A percentile compares a stretch with the other conserved stretches of the same genome.
Evolutionary conservation across 2,888 invertebrate species (phyloP).

Genomic region (Tenthredo mesomela): DNA sequence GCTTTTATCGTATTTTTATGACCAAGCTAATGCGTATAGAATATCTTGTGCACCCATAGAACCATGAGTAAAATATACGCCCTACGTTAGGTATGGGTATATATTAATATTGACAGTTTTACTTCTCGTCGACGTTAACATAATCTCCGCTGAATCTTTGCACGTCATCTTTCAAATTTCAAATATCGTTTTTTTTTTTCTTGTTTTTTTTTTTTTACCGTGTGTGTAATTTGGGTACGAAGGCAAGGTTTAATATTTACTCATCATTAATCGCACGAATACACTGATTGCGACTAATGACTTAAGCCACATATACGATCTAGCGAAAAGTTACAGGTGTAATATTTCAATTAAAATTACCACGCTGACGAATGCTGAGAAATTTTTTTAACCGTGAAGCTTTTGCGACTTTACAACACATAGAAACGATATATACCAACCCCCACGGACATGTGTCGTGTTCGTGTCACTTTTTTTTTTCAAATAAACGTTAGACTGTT

Average conservation of each 20-base stretch:
- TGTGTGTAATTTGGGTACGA: background rate
- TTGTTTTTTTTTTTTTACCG: background rate
- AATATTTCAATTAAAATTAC: background rate
- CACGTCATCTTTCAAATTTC: background rate
- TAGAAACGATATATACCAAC: background rate
- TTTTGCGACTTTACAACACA: background rate
- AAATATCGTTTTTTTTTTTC: background rate
- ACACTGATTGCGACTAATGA: background rate
- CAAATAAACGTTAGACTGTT: background rate
- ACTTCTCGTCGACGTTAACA: background rate
- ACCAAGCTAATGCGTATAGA: conserved; percentile 28
- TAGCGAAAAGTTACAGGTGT: background rate
- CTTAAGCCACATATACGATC: background rate
- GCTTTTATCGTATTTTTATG: conserved; percentile 13
- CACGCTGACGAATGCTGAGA: background rate
- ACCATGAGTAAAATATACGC: background rate
- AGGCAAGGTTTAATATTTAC: background rate
- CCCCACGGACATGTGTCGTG: background rate
- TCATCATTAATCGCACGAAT: background rate
- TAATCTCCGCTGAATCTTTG: no score
- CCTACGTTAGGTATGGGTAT: background rate
- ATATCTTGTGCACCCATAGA: background rate
- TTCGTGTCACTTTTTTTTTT: background rate
- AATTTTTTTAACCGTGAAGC: background rate
- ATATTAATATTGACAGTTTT: background rate